Evolutionary conservation across 1,140 invertebrate species (phyloP).

Genomic region (Psilanteris sp.): DNA sequence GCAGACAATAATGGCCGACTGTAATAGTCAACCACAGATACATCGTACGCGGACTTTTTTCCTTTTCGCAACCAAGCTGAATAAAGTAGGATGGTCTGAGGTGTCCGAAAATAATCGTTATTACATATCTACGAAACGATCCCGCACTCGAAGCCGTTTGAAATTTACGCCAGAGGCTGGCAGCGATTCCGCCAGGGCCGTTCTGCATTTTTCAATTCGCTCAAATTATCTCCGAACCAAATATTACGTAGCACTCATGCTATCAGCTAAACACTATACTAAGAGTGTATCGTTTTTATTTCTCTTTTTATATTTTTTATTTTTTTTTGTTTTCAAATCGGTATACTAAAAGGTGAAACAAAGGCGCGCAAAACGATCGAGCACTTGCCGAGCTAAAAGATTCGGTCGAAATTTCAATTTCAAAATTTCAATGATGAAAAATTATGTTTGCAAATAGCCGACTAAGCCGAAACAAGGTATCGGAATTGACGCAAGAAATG

Average conservation of each 20-base stretch:
- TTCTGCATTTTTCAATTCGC: conserved; percentile 40
- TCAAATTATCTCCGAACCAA: conserved; percentile 9
- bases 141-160: conserved; percentile 14
- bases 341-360: neutral
- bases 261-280: neutral
- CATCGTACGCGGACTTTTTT: conserved; percentile 16
- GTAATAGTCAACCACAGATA: conserved; percentile 42
- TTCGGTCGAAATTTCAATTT: too few relatives aligned
- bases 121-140: conserved; percentile 54
- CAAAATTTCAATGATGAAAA: neutral
- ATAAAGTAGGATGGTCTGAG: conserved; percentile 42
- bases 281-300: neutral
- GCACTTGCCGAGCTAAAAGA: neutral
- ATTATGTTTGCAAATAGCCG: conserved; percentile 6
- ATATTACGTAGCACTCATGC: conserved; percentile 19
- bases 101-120: conserved; percentile 63
- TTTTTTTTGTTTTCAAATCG: too few relatives aligned
- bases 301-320: too few relatives aligned
- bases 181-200: conserved; percentile 20
- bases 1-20: conserved; percentile 59
- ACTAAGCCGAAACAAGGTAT: conserved; percentile 53
- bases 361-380: conserved; percentile 12
- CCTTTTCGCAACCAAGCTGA: too few relatives aligned
- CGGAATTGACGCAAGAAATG: conserved; percentile 47
- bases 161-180: conserved; percentile 43